Conservation (phyloP, 2,113 vertebrate species). For the Diadophis punctatus region DNA sequence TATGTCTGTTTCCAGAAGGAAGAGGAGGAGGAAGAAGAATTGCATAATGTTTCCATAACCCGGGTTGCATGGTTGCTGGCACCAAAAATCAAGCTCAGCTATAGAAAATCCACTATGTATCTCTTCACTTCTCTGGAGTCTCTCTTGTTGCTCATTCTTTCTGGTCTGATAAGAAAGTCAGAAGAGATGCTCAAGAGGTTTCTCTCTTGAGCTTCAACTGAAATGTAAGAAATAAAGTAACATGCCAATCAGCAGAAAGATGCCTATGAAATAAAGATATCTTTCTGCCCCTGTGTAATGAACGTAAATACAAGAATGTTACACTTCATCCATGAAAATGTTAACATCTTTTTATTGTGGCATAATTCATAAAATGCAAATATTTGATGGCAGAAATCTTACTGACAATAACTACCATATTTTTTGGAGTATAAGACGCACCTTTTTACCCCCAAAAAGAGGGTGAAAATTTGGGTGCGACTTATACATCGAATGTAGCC, state of each 20-base stretch:
- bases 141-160: background rate
- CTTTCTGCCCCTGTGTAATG: background rate
- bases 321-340: background rate
- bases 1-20: background rate
- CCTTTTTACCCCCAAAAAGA: too few species aligned
- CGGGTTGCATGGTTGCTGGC: background rate
- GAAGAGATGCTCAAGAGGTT: background rate
- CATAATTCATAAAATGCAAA: background rate
- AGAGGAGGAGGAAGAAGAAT: background rate
- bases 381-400: background rate
- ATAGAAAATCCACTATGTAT: background rate
- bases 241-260: background rate
- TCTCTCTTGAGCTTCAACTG: background rate
- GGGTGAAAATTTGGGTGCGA: too few species aligned
- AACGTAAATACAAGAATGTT: background rate
- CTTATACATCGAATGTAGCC: too few species aligned
- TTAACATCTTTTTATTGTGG: background rate
- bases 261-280: background rate
- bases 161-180: background rate
- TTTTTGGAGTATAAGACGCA: too few species aligned
- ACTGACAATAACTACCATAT: background rate
- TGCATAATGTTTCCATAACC: background rate
- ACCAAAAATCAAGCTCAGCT: background rate
- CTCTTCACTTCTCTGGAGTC: background rate
- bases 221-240: background rate